Evolutionary conservation across 2,113 vertebrate genomes (phyloP).

Genomic region (Larimichthys polyactis): DNA sequence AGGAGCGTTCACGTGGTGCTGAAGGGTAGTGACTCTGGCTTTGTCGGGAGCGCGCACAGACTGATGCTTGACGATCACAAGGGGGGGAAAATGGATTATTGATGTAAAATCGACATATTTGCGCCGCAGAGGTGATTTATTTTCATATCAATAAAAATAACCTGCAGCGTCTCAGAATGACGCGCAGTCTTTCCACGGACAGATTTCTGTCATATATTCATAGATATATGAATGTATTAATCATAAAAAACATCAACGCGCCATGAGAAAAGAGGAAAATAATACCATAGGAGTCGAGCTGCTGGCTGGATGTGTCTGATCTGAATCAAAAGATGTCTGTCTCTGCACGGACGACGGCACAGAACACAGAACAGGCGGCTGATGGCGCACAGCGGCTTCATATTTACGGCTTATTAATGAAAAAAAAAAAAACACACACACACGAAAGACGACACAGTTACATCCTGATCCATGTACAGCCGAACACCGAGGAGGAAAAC

Average conservation of each 20-base stretch:
- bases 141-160: neutral
- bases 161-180: neutral
- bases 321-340: neutral
- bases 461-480: neutral
- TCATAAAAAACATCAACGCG: neutral
- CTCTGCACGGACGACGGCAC: slow-evolving; percentile 14
- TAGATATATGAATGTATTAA: too few relatives aligned
- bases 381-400: slow-evolving; percentile 42
- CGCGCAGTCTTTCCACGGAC: neutral
- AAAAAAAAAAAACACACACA: slow-evolving; percentile 11
- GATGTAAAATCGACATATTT: neutral
- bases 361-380: slow-evolving; percentile 28
- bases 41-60: slow-evolving; percentile 60
- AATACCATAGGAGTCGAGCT: slow-evolving; percentile 37
- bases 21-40: slow-evolving; percentile 75
- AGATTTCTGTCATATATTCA: neutral
- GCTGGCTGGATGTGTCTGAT: slow-evolving; percentile 1
- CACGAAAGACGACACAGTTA: neutral
- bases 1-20: slow-evolving; percentile 75
- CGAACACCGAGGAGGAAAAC: neutral
- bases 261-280: neutral
- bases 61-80: slow-evolving; percentile 19
- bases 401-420: neutral
- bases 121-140: neutral
- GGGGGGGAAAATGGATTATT: neutral